Base-by-base conservation (phyloP, 2,888 invertebrate species). In the Phragmatobia fuliginosa region DNA sequence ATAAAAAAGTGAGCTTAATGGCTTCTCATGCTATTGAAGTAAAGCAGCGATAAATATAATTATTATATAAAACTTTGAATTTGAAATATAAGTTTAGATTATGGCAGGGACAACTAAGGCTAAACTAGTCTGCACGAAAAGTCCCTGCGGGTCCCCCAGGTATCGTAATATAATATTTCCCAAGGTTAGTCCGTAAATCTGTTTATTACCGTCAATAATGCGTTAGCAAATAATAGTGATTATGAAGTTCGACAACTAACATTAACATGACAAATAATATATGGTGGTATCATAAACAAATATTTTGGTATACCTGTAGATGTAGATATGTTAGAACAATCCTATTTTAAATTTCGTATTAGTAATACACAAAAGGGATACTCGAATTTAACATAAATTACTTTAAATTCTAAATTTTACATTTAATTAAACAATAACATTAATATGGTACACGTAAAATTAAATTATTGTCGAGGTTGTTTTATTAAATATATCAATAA, bases 61-160 rank as follows among this genome's bases (percentile, higher is more conserved):
- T n/a, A n/a, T n/a, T n/a, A n/a, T n/a, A n/a, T n/a, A n/a, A n/a
- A n/a, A n/a, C n/a, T n/a, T n/a, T n/a, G n/a, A n/a, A n/a, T n/a
- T 74, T 74, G 68, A 75, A 78, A 73, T 75, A 75, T 72, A 70
- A 62, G 70, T 80, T 73, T 79, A 75, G n/a, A 80, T 78, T 75
- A 72, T 62, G 64, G 59, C 63, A 61, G 32, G 70, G 65, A 68
- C 70, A 73, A 80, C 78, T 79, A 80, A 68, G 67, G 16, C 28
- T 41, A 32, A 45, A 60, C 62, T 31, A 62, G 56, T 56, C 14
- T 33, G 63, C 38, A 58, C 65, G 62, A 64, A 62, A 70, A 66
- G 58, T 60, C 63, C 33, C 36, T 62, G 38, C 16, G 8, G 11
- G 32, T 59, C 78, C 71, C 78, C 11, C 1, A 73, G 68, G 80